phyloP scores from a whole-genome alignment of 2,113 vertebrate species.

The Antennarius striatus region DNA sequence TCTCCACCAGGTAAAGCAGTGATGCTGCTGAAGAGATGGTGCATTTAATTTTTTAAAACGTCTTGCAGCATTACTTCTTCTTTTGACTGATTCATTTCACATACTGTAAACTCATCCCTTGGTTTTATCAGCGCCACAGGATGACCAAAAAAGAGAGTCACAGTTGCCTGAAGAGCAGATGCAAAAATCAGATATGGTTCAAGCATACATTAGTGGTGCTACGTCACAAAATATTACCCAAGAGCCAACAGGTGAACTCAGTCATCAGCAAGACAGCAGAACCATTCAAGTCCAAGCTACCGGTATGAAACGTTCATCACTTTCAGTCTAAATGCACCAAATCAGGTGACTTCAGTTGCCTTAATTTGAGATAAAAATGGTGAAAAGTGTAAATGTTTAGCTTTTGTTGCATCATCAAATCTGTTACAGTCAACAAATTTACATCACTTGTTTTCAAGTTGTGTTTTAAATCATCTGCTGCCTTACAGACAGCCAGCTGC shows the following conservation, averaged over 20 bases:
- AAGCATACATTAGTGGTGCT: neutral
- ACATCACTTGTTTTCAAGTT: too few species aligned
- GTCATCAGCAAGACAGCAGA: slow-evolving; percentile 30
- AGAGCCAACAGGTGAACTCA: slow-evolving; percentile 4
- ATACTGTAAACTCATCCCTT: neutral
- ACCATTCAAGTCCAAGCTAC: slow-evolving; percentile 64
- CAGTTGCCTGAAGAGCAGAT: slow-evolving; percentile 7
- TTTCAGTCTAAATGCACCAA: neutral
- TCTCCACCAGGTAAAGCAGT: slow-evolving; percentile 46
- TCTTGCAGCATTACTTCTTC: neutral
- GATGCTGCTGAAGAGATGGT: neutral
- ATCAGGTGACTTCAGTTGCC: neutral
- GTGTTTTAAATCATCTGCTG: neutral
- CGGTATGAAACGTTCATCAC: slow-evolving; percentile 35
- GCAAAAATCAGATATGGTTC: slow-evolving; percentile 3
- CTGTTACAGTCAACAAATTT: too few species aligned
- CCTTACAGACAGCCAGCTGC: slow-evolving; percentile 68
- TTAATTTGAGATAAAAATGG: neutral
- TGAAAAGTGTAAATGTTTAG: neutral
- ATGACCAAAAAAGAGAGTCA: slow-evolving; percentile 10
- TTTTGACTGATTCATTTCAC: neutral
- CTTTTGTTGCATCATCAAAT: neutral
- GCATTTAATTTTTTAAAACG: too few species aligned
- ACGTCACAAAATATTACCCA: slow-evolving; percentile 34
- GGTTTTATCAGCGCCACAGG: slow-evolving; percentile 30